Evolutionary conservation across 2,113 vertebrate genomes (phyloP).

Genomic region (Malaclemys terrapin): DNA sequence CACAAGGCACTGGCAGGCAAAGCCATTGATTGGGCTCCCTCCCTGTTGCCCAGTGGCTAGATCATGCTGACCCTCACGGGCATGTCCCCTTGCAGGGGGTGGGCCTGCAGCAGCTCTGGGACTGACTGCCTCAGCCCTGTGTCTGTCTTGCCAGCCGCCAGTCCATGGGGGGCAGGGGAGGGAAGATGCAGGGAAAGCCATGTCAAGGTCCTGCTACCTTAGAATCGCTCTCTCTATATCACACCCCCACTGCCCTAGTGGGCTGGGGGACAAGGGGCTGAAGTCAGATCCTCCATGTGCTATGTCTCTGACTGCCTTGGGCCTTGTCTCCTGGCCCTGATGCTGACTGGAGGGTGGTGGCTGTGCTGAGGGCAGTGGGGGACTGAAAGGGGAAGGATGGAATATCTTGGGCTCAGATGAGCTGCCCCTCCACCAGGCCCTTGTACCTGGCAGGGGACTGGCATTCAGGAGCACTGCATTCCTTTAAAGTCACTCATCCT

Average conservation of each 20-base stretch:
- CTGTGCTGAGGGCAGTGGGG: background rate
- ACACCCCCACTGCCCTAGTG: background rate
- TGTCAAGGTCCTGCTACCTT: background rate
- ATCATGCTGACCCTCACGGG: background rate
- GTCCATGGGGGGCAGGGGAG: background rate
- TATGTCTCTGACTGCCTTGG: background rate
- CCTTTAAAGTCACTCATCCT: background rate
- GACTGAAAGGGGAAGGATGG: no score
- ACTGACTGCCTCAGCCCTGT: background rate
- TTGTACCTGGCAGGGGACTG: background rate
- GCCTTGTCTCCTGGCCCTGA: rapidly evolving
- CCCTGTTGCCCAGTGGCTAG: background rate
- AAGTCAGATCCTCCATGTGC: background rate
- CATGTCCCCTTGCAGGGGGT: background rate
- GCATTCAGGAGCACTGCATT: background rate
- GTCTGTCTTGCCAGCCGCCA: background rate
- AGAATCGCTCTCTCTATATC: background rate
- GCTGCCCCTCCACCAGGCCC: background rate
- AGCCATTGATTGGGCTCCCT: background rate
- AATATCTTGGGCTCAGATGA: no score
- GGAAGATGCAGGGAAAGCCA: background rate
- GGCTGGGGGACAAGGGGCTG: background rate
- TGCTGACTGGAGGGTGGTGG: background rate
- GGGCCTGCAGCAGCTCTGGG: background rate
- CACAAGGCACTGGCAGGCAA: background rate